Evolutionary conservation across 2,797 vertebrate genomes (phyloP).

Genomic region (Poeciliopsis paucimaculata): DNA sequence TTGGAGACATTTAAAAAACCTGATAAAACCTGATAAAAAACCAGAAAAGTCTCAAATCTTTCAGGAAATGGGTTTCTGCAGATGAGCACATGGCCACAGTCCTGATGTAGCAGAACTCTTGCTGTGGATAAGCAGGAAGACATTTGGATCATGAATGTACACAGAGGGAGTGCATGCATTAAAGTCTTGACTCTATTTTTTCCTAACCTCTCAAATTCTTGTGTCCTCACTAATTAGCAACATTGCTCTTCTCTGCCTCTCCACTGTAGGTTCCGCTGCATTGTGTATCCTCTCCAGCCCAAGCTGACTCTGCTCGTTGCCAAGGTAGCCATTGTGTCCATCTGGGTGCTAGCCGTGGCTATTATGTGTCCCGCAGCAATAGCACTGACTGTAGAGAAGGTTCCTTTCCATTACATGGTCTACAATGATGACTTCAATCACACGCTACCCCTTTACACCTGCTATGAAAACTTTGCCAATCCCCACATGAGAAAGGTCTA

Average conservation of each 20-base stretch:
- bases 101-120: background rate
- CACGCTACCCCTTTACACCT: conserved; percentile 77
- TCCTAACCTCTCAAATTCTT: background rate
- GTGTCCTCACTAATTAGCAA: background rate
- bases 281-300: conserved; percentile 83
- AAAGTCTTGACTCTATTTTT: background rate
- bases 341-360: conserved; percentile 80
- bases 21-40: no score
- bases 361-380: conserved; percentile 83
- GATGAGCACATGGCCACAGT: background rate
- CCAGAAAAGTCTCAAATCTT: background rate
- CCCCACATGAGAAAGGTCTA: conserved; percentile 83
- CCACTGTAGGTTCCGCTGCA: conserved; percentile 79
- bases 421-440: conserved; percentile 73
- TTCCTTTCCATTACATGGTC: conserved; percentile 79
- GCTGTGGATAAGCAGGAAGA: background rate
- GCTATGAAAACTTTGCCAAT: conserved; percentile 83
- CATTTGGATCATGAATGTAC: background rate
- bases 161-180: background rate
- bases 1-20: no score
- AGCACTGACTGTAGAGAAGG: conserved; percentile 77
- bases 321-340: conserved; percentile 78
- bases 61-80: background rate
- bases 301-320: conserved; percentile 79
- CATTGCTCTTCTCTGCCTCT: conserved; percentile 7